A percentile compares a stretch with the other conserved stretches of the same genome.
Evolutionary conservation across 2,888 invertebrate genomes (phyloP).

Genomic region (Caenorhabditis japonica): DNA sequence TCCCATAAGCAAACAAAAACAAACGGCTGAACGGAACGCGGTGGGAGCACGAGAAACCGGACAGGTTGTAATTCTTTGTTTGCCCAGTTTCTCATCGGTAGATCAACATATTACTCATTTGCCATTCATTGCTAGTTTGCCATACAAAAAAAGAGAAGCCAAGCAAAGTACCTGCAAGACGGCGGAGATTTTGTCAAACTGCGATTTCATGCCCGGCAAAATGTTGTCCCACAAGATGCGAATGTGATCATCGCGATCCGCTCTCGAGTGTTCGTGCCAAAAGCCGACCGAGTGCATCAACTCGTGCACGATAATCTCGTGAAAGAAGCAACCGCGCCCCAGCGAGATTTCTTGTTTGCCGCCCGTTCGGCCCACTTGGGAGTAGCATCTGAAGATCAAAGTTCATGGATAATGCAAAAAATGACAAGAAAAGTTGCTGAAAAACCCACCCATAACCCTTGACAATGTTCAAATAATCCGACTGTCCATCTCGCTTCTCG

Average conservation of each 20-base stretch:
- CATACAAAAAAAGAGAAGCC: too few relatives aligned
- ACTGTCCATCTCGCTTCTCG: conserved; percentile 73
- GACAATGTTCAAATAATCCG: conserved; percentile 76
- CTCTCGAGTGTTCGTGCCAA: conserved; percentile 77
- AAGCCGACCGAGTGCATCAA: conserved; percentile 74
- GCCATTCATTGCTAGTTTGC: too few relatives aligned
- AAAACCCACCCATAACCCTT: conserved; percentile 74
- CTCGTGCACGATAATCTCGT: conserved; percentile 77
- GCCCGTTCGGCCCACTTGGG: conserved; percentile 76
- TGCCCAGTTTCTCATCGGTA: not conserved
- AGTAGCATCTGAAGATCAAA: conserved; percentile 72
- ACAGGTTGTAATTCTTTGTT: not conserved
- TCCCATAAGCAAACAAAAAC: not conserved
- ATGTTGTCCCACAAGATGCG: conserved; percentile 78
- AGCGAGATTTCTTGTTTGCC: conserved; percentile 75
- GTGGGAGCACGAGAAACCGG: not conserved
- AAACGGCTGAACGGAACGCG: too few relatives aligned
- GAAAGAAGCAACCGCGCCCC: conserved; percentile 76
- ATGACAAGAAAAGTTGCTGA: too few relatives aligned
- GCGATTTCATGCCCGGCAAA: conserved; percentile 76
- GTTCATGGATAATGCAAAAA: too few relatives aligned
- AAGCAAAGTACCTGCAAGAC: conserved; percentile 58
- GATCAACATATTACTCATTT: not conserved
- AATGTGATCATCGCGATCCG: conserved; percentile 79
- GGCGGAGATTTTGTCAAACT: conserved; percentile 74